These are phyloP conservation scores for Corythaeola cristata DNA, from an alignment of 2,113 vertebrate species.

Conservation along the genomic window DNA sequence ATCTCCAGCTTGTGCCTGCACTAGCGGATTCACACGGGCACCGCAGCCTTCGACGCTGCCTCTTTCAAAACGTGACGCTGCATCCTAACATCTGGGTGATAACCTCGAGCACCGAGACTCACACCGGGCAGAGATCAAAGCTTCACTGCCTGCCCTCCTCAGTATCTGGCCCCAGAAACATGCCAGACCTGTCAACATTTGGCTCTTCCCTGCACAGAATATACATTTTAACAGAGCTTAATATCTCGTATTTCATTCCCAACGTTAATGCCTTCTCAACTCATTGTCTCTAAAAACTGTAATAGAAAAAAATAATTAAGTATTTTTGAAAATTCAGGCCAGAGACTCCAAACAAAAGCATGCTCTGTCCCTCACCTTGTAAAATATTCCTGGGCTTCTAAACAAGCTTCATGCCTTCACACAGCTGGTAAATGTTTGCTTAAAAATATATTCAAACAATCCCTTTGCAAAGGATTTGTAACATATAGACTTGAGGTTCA, in stretches of 20 bases:
- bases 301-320: background rate
- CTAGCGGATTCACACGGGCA: background rate
- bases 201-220: background rate
- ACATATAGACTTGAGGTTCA: background rate
- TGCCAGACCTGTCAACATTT: background rate
- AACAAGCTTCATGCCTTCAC: background rate
- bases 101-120: background rate
- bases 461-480: background rate
- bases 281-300: background rate
- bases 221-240: background rate
- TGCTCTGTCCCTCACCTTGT: background rate
- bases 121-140: background rate
- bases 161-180: background rate
- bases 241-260: background rate
- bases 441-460: constrained; percentile 8
- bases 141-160: background rate
- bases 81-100: background rate
- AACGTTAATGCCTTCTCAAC: background rate
- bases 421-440: constrained; percentile 40
- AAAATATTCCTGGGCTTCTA: constrained; percentile 4
- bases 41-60: background rate
- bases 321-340: background rate
- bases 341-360: background rate
- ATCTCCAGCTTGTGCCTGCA: background rate
- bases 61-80: background rate